Percentiles rank a stretch among this genome's conserved stretches.
Conservation (phyloP, 2,888 invertebrate genomes). For the Melinaea menophilus region DNA sequence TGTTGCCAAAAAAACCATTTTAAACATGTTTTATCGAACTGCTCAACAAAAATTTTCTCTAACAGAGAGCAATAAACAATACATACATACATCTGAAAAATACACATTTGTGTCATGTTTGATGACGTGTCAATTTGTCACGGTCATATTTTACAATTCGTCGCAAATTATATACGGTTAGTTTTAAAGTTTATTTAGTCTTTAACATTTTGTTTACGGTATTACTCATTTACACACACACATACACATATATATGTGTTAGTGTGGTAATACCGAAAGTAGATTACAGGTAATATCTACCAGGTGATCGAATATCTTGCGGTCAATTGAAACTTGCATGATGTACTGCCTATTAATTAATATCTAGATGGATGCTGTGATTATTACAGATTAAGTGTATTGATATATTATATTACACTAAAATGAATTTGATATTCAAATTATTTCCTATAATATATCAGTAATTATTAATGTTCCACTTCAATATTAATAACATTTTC, state of each 20-base stretch:
- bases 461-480: neutral
- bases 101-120: conserved; percentile 10
- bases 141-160: neutral
- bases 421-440: no score
- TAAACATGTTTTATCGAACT: no score
- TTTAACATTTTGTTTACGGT: neutral
- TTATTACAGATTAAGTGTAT: no score
- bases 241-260: neutral
- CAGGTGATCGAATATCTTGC: conserved; percentile 11
- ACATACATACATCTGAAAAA: conserved; percentile 1
- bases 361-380: conserved; percentile 6
- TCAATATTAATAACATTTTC: conserved; percentile 6
- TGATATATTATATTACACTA: no score
- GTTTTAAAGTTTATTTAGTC: no score
- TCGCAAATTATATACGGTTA: no score
- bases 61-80: no score
- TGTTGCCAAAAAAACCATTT: no score
- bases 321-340: conserved; percentile 20
- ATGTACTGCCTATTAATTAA: conserved; percentile 34
- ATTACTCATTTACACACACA: neutral
- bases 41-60: no score
- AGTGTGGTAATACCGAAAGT: neutral
- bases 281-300: conserved; percentile 1
- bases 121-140: conserved; percentile 18
- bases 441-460: no score